Conservation (phyloP, 1,140 invertebrate species). For the Tachypleus tridentatus region DNA sequence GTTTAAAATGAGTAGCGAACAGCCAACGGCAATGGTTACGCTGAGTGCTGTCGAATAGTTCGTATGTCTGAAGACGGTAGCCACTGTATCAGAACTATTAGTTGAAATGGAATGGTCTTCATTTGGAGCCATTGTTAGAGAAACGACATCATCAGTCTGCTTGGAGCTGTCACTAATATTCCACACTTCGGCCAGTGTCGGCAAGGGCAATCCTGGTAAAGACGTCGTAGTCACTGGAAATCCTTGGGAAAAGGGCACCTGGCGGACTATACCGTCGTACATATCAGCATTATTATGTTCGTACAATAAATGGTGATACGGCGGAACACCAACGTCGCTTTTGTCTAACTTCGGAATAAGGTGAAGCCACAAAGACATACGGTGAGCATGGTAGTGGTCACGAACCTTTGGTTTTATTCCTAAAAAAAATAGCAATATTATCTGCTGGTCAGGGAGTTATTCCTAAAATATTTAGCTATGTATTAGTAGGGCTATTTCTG, state of each 20-base stretch:
- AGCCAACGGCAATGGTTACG: conserved; percentile 81
- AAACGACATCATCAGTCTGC: no score
- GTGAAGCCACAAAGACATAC: conserved; percentile 81
- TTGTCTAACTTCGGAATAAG: conserved; percentile 58
- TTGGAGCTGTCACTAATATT: no score
- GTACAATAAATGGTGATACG: conserved; percentile 69
- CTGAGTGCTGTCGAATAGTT: conserved; percentile 69
- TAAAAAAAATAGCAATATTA: background rate
- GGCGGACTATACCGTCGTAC: conserved; percentile 36
- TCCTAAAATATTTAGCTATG: no score
- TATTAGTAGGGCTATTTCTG: no score
- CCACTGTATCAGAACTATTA: no score
- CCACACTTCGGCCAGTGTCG: no score
- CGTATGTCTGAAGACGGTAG: no score
- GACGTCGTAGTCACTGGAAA: no score
- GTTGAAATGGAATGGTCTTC: no score
- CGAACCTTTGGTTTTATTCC: conserved; percentile 50
- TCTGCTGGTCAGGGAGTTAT: no score
- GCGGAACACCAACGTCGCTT: conserved; percentile 55
- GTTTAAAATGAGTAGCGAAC: conserved; percentile 73
- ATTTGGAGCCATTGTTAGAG: no score
- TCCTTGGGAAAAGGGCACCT: conserved; percentile 6
- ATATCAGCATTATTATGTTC: conserved; percentile 39
- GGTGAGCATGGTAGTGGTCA: conserved; percentile 75
- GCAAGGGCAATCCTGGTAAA: no score